Conservation (phyloP, 2,113 vertebrate species). For the Triplophysa dalaica region DNA sequence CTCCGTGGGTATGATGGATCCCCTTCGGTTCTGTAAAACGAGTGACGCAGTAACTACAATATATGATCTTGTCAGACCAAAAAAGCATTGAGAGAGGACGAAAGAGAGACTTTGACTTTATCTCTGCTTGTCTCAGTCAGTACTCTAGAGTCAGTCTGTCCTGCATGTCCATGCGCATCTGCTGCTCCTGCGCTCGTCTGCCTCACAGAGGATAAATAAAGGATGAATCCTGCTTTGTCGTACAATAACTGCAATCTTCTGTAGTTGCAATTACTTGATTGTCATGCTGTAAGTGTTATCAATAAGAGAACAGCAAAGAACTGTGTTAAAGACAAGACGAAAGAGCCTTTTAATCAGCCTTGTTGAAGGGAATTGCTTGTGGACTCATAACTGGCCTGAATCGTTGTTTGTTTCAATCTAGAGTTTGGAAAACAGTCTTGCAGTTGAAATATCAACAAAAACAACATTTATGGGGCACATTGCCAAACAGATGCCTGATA, state of each 20-base stretch:
- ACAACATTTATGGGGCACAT: neutral
- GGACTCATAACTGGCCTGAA: slow-evolving; percentile 1
- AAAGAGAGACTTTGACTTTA: neutral
- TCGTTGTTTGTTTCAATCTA: neutral
- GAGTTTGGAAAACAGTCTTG: neutral
- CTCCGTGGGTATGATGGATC: neutral
- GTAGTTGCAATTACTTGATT: neutral
- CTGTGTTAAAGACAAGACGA: slow-evolving; percentile 2
- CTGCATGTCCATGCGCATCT: slow-evolving; percentile 26
- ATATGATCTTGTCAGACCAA: neutral
- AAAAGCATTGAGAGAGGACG: neutral
- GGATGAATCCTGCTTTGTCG: slow-evolving; percentile 7
- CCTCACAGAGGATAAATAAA: neutral
- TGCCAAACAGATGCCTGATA: neutral
- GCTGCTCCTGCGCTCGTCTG: neutral
- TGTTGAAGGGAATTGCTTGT: neutral
- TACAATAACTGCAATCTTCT: neutral
- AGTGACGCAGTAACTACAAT: neutral
- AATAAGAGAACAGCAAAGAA: slow-evolving; percentile 20
- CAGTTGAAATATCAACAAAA: neutral
- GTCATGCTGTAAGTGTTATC: slow-evolving; percentile 12
- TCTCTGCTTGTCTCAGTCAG: slow-evolving; percentile 19
- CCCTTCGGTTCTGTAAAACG: neutral
- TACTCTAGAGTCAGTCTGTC: slow-evolving; percentile 13
- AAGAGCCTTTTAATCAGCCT: neutral